Evolutionary conservation across 2,113 vertebrate species (phyloP), one percentile per base, ranked within the genome.

Genomic region (Mesoclemmys tuberculata): DNA sequence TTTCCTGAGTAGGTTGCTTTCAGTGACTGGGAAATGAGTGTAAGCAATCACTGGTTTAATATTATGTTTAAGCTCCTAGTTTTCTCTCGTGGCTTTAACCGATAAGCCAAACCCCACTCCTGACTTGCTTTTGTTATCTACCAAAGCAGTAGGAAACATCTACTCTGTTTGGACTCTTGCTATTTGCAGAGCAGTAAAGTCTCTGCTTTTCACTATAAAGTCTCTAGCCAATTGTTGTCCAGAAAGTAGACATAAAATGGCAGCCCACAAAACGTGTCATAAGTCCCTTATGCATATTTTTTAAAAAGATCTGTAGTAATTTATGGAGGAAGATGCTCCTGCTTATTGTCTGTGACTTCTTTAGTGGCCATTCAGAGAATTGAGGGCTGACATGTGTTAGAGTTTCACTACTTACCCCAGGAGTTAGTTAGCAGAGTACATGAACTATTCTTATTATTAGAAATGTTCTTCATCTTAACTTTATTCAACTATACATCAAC

Each of bases 1-100:
- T 81, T 95, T 88, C 44, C 82, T 94, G 85, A 96, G 95, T 87
- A 74, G 44, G 1, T 94, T 90, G 22, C 27, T 90, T 96, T 94
- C 87, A 94, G 49, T 35, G 49, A 90, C 93, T 5, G 14, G 64
- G 90, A 94, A 56, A 85, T 0, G 29, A 92, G 71, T 12, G 44
- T 61, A 89, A 93, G 87, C 49, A 81, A 87, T 58, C 41, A 91
- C 92, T 91, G 46, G 46, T 92, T 93, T 58, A 71, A 10, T 58
- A 35, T 78, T 82, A 64, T 29, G 12, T 93, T 26, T 77, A 29
- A 80, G 93, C 44, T 13, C 18, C 56, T 4, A 71, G 0, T 49
- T 90, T 96, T 61, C 92, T 78, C 51, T 88, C 48, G 9, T 48
- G 10, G 10, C 6, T 71, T 96, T 91, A 94, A 95, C 89, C 44